phyloP scores from a whole-genome alignment of 1,140 invertebrate genomes.

The Heterodera schachtii region DNA sequence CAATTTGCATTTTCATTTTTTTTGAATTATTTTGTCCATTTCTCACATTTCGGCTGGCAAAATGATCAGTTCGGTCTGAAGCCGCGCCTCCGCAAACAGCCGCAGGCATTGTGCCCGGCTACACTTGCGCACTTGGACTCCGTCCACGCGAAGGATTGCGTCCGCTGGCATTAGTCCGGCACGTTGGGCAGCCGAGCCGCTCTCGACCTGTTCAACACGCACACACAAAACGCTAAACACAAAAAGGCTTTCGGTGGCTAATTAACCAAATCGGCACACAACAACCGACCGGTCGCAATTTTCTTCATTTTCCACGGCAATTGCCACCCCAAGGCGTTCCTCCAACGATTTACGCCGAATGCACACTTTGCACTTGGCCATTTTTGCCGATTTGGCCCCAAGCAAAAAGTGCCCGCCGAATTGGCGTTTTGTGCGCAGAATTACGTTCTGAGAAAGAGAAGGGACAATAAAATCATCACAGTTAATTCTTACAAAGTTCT shows the following conservation, averaged over 20 bases:
- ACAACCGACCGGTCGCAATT: conserved; percentile 14
- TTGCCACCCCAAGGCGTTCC: conserved; percentile 42
- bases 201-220: conserved; percentile 48
- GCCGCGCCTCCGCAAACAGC: conserved; percentile 42
- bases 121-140: conserved; percentile 34
- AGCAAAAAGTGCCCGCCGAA: conserved; percentile 31
- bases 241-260: not conserved
- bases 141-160: conserved; percentile 44
- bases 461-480: not conserved
- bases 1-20: not conserved
- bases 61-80: conserved; percentile 27
- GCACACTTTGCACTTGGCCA: conserved; percentile 37
- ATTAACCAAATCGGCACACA: not conserved
- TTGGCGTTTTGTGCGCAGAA: conserved; percentile 39
- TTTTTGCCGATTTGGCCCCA: conserved; percentile 31
- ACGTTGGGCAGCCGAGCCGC: conserved; percentile 34
- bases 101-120: conserved; percentile 37
- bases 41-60: conserved; percentile 40
- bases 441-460: conserved; percentile 26
- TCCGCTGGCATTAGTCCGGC: conserved; percentile 41
- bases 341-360: conserved; percentile 36
- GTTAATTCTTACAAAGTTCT: not conserved
- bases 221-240: conserved; percentile 42
- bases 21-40: not conserved
- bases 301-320: conserved; percentile 42